These are phyloP conservation scores for Zosterops borbonicus DNA, from an alignment of 2,113 vertebrate species.

Conservation along the genomic window DNA sequence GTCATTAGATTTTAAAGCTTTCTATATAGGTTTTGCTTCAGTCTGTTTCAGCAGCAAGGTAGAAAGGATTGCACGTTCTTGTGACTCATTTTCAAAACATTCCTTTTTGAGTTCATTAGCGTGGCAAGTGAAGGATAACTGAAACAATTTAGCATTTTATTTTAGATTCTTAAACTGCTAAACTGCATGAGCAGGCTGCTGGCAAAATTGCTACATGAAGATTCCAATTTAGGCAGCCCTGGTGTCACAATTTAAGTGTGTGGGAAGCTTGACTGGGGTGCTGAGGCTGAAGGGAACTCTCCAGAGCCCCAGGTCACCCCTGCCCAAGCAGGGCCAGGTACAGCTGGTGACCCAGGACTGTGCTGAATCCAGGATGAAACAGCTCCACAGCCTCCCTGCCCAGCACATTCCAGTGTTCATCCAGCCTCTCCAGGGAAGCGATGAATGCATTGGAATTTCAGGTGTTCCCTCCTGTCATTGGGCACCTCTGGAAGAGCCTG, in stretches of 20 bases:
- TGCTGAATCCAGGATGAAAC: rapidly evolving
- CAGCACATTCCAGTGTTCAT: neutral
- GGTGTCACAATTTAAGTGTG: neutral
- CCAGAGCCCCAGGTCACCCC: neutral
- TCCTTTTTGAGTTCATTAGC: neutral
- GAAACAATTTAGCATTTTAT: neutral
- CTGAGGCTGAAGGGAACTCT: neutral
- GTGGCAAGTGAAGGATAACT: neutral
- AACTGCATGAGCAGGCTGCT: neutral
- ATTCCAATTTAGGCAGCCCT: neutral
- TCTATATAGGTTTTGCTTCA: neutral
- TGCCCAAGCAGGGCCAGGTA: neutral
- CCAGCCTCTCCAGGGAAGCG: neutral
- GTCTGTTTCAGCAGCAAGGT: neutral
- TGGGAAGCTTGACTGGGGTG: neutral
- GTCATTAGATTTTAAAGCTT: neutral
- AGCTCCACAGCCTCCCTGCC: neutral
- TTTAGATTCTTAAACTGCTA: neutral
- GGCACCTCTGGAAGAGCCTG: neutral
- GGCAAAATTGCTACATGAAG: neutral
- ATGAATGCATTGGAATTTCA: neutral
- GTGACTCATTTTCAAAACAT: neutral
- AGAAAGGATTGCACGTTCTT: neutral
- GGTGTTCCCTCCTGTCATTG: neutral
- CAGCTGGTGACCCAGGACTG: neutral